Evolutionary conservation across 1,140 invertebrate species (phyloP).

Genomic region (Nasonia vitripennis): DNA sequence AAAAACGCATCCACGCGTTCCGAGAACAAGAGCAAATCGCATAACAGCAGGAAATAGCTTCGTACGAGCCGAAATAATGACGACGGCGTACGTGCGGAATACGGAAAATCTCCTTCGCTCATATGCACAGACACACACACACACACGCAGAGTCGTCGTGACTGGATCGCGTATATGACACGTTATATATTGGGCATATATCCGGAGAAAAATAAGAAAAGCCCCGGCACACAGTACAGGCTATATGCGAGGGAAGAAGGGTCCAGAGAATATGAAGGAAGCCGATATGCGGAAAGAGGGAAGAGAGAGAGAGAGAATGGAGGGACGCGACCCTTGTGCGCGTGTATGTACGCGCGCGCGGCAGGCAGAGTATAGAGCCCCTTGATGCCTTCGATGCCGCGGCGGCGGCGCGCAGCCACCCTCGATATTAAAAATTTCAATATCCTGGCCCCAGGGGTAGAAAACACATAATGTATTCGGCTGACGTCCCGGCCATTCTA

Average conservation of each 20-base stretch:
- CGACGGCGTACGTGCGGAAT: background rate
- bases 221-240: background rate
- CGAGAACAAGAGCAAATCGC: background rate
- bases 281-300: background rate
- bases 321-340: conserved; percentile 21
- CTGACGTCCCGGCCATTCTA: conserved; percentile 76
- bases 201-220: conserved; percentile 49
- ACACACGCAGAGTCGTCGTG: background rate
- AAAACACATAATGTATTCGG: conserved; percentile 77
- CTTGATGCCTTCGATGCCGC: conserved; percentile 41
- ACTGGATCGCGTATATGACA: background rate
- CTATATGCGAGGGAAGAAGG: conserved; percentile 34
- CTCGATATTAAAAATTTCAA: conserved; percentile 77
- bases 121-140: background rate
- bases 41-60: background rate
- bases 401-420: conserved; percentile 53
- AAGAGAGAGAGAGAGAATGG: conserved; percentile 16
- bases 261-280: conserved; percentile 23
- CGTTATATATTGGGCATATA: conserved; percentile 44
- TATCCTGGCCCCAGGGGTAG: conserved; percentile 75
- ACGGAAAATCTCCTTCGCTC: too few relatives aligned
- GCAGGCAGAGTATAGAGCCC: background rate
- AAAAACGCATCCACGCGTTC: background rate
- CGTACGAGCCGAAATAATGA: background rate
- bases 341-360: background rate